Evolutionary conservation across 2,113 vertebrate species (phyloP), one percentile per base, ranked within the genome.

Genomic region (Mobula birostris): DNA sequence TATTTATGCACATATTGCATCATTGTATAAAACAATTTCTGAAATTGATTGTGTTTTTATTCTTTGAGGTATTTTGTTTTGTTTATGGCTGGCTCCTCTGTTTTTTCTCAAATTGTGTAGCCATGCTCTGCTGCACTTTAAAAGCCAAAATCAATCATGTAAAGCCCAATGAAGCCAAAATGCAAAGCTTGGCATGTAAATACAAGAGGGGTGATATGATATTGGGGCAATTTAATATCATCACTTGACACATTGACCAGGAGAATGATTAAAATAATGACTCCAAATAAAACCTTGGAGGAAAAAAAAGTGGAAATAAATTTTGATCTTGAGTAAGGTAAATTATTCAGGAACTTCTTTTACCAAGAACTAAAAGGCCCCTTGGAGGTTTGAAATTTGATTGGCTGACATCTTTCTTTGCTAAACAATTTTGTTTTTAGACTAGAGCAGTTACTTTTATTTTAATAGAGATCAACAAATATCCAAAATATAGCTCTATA

Each of bases 111-210:
- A 17, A 90, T 32, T 36, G 68, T 92, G 66, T 72, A 92, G 68
- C 66, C 32, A 36, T 70, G 88, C 66, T 70, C 68, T 63, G 32
- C 88, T 72, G 88, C 66, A 92, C 68, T 70, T 70, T 92, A 72
- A 92, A 92, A 92, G 88, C 15, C 66, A 72, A 63, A 36, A 92
- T 92, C 88, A 92, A 92, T 72, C 88, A 70, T 70, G 66, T 63
- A 92, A 92, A 91, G 63, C n/a, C 61, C n/a, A 1, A 56, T 70
- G 32, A 68, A 92, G 32, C 66, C 88, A 92, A 92, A 63, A 92
- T 24, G 66, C 21, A 70, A 92, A 92, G 12, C 63, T 21, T 40
- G 29, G 66, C 36, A 70, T 92, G 88, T 92, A 72, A 40, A 70
- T 92, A 92, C 66, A 70, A 72, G 88, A n/a, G 19, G 19, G 19